Evolutionary conservation across 2,113 vertebrate species (phyloP), one percentile per base, ranked within the genome.

Genomic region (Phalacrocorax brasilianus): DNA sequence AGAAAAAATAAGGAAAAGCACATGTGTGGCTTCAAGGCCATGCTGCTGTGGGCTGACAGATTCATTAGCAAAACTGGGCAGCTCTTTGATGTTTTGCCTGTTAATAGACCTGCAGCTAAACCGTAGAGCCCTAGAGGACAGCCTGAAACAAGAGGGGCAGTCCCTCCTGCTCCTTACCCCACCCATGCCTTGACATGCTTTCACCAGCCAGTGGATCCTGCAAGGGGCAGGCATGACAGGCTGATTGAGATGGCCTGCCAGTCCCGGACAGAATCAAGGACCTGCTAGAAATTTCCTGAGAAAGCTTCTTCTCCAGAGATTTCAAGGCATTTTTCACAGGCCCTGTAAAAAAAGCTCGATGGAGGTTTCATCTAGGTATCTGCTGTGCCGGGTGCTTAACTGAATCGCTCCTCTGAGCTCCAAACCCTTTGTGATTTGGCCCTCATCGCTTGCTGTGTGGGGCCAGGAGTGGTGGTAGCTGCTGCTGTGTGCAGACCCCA

Each of bases 271-370:
- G 67, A 79, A 72, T 65, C 14, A 65, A 49, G 32, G 23, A 70
- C 20, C 28, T 89, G 53, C 59, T 55, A 91, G 81, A 85, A 73
- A 68, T 94, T 71, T 85, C 65, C 86, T 47, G 74, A 96, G 88
- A 80, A 58, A 66, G 22, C 12, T 33, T 77, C 7, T 87, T 85
- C 74, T 91, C 3, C 0, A 71, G 92, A 85, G 49, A 95, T 40
- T 93, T 92, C 68, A 50, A 73, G 70, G 76, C 77, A 61, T 32
- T 45, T 92, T 85, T 89, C 24, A 32, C 11, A 21, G 26, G 19
- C n/a, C 21, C n/a, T 62, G n/a, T 55, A 33, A 53, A 70, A 63
- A 76, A 65, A 53, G 9, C 35, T 53, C 11, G 3, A 1, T 21
- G 42, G 38, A 87, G 52, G 16, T 80, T 84, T 90, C 56, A 77